Conservation (phyloP, 2,113 vertebrate species). For the Scatophagus argus region DNA sequence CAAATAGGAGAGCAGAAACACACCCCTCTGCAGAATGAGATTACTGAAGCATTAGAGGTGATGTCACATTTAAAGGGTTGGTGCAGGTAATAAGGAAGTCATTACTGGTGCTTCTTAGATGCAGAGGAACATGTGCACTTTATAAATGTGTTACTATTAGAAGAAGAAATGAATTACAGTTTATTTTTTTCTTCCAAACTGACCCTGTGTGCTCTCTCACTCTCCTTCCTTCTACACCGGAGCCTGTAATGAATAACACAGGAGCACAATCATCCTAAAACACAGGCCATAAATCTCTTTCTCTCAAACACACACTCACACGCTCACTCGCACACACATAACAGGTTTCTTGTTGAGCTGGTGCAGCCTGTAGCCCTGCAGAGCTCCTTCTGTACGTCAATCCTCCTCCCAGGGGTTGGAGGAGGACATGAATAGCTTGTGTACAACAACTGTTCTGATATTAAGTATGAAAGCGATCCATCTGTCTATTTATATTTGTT, state of each 20-base stretch:
- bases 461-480: background rate
- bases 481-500: constrained; percentile 12
- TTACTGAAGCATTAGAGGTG: constrained; percentile 63
- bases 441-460: background rate
- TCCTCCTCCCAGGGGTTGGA: constrained; percentile 8
- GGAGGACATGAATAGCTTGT: constrained; percentile 16
- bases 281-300: constrained; percentile 53
- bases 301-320: background rate
- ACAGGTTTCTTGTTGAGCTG: constrained; percentile 27
- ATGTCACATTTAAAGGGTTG: constrained; percentile 50
- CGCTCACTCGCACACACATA: constrained; percentile 20
- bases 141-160: background rate
- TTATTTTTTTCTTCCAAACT: constrained; percentile 29
- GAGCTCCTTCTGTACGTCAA: constrained; percentile 33
- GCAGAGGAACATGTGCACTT: background rate
- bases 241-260: constrained; percentile 57
- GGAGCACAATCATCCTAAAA: constrained; percentile 57
- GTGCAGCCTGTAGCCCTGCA: constrained; percentile 30
- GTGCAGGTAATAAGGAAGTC: constrained; percentile 40
- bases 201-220: background rate
- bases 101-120: background rate
- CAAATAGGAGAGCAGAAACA: constrained; percentile 45
- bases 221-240: background rate
- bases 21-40: constrained; percentile 54
- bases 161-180: background rate